Conservation (phyloP, 2,888 invertebrate species). For the Spatulosminthurus flaviceps region DNA sequence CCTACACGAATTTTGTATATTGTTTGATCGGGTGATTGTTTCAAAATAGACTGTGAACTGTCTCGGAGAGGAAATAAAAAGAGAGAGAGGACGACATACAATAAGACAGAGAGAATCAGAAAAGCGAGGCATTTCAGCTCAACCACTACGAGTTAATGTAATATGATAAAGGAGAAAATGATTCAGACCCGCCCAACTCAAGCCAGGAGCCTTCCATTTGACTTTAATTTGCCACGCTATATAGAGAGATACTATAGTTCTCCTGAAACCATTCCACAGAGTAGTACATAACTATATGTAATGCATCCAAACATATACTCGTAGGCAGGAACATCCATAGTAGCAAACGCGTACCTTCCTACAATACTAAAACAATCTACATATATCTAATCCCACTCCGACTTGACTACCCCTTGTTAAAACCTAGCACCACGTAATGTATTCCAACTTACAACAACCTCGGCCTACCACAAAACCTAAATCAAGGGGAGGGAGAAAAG, state of each 20-base stretch:
- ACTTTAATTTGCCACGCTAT: constrained; percentile 5
- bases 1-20: too few relatives aligned
- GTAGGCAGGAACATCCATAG: neutral
- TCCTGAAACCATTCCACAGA: too few relatives aligned
- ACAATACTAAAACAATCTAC: neutral
- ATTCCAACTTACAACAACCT: constrained; percentile 22
- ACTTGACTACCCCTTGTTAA: neutral
- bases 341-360: neutral
- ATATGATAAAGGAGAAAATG: constrained; percentile 11
- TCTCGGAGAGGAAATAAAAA: neutral
- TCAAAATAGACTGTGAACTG: neutral
- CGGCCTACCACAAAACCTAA: constrained; percentile 24
- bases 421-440: neutral
- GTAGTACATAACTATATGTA: too few relatives aligned
- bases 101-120: constrained; percentile 1
- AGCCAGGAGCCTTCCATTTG: constrained; percentile 18
- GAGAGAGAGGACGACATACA: constrained; percentile 7
- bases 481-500: constrained; percentile 13
- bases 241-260: too few relatives aligned
- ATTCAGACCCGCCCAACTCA: constrained; percentile 9
- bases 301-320: neutral
- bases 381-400: constrained; percentile 3
- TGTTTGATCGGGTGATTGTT: neutral
- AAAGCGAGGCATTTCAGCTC: neutral
- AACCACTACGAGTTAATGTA: neutral